Evolutionary conservation across 2,797 vertebrate genomes (phyloP), one percentile per base, ranked within the genome.

Genomic region (Siniperca scherzeri): DNA sequence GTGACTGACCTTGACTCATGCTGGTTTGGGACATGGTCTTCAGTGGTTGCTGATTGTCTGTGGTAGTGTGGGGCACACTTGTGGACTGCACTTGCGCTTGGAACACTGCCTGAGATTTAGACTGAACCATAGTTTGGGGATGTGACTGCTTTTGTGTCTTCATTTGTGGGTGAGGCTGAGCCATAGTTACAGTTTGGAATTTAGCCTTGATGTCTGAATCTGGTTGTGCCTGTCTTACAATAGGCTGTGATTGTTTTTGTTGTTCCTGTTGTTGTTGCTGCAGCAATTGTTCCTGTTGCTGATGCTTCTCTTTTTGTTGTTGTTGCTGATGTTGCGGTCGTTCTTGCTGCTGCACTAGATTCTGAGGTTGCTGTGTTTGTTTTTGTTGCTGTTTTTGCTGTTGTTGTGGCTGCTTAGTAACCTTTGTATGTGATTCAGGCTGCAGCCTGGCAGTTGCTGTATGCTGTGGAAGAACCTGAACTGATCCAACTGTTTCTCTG

Each of bases 91-190:
- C 36, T 55, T 68, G 64, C 22, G 12, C 48, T 30, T 86, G 81
- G 11, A 40, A 22, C 1, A 64, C 70, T 36, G 84, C 11, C 72
- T 91, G 85, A 69, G 77, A 38, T 38, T 83, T 62, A 16, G 78
- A 74, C n/a, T 83, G 66, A 81, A 64, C 80, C 1, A 14, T 17
- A 33, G 48, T 62, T 65, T 89, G 74, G 17, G 62, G 22, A 52
- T 91, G 74, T 50, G 88, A 56, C 78, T 81, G 68, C 40, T 42
- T 76, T 48, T 65, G 68, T 13, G 44, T 38, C 52, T 88, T 83
- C 33, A 27, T 50, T 88, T 87, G 87, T 46, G 62, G 19, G 12
- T 74, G 81, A 70, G 78, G 64, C 60, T 84, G 89, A 81, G 27
- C 16, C 7, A 57, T 68, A 65, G 65, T 64, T 27, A 65, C n/a